phyloP scores from a whole-genome alignment of 2,113 vertebrate species.

The Peromyscus maniculatus region DNA sequence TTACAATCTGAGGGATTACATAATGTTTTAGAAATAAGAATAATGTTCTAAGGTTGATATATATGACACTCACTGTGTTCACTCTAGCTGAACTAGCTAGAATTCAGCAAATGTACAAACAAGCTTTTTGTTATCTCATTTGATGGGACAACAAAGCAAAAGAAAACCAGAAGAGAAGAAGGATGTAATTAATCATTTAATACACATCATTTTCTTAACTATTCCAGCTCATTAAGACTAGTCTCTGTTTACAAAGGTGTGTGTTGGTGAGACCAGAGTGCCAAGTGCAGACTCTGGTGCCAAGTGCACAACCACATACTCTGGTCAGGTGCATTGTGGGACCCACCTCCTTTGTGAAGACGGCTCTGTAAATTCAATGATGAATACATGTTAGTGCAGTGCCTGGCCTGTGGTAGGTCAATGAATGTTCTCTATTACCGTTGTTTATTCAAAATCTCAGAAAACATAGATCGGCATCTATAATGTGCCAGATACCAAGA shows the following conservation, averaged over 20 bases:
- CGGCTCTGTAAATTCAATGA: not conserved
- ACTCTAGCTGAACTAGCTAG: not conserved
- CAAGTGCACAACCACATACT: not conserved
- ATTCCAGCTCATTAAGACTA: slow-evolving; percentile 14
- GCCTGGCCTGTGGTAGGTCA: not conserved
- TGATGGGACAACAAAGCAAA: not conserved
- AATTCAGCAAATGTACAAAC: slow-evolving; percentile 34
- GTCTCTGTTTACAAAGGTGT: not conserved
- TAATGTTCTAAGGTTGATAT: not conserved
- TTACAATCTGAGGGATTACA: not conserved
- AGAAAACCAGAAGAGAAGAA: not conserved
- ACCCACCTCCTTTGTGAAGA: not conserved
- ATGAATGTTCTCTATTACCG: not conserved
- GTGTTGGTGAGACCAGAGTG: slow-evolving; percentile 1
- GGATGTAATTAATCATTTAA: not conserved
- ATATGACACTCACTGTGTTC: not conserved
- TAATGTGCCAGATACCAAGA: not conserved
- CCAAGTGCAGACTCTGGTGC: not conserved
- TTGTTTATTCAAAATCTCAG: not conserved
- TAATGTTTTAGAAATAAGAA: slow-evolving; percentile 38
- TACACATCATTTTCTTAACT: not conserved
- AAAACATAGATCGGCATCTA: not conserved
- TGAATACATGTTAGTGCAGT: not conserved
- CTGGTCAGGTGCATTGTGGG: not conserved
- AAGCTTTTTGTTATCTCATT: not conserved